Evolutionary conservation across 92 coral and sea anemone genomes (phyloP).

Genomic region (Epizoanthus illoricatus): DNA sequence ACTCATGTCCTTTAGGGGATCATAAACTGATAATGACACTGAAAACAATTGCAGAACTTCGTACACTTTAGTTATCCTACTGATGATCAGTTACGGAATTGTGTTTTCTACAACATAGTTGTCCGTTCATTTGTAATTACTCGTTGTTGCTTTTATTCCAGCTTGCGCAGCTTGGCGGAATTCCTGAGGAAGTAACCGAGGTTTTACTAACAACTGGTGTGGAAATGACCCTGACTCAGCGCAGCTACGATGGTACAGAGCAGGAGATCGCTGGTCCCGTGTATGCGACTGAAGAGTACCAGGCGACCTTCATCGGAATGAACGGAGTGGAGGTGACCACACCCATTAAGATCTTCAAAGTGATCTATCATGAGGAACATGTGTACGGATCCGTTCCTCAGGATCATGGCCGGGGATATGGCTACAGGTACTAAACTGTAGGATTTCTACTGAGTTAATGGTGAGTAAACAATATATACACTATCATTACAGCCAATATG

Average conservation of each 20-base stretch:
- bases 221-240: conserved; percentile 7
- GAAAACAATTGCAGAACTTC: too few species aligned
- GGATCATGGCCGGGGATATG: too few species aligned
- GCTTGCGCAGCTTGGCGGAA: conserved; percentile 4
- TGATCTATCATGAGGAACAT: neutral
- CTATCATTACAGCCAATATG: too few species aligned
- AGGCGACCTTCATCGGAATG: neutral
- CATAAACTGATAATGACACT: too few species aligned
- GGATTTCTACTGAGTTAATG: too few species aligned
- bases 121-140: too few species aligned
- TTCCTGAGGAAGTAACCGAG: neutral
- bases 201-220: neutral
- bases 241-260: neutral
- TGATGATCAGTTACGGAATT: too few species aligned
- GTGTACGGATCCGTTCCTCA: neutral
- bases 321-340: neutral
- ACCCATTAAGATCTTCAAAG: neutral
- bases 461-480: too few species aligned
- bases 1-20: too few species aligned
- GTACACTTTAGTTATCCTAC: too few species aligned
- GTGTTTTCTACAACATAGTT: too few species aligned
- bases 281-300: neutral
- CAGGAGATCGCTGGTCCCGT: neutral
- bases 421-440: too few species aligned
- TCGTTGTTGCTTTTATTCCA: neutral